phyloP scores from a whole-genome alignment of 2,797 vertebrate genomes.

The Enteromius fasciolatus region DNA sequence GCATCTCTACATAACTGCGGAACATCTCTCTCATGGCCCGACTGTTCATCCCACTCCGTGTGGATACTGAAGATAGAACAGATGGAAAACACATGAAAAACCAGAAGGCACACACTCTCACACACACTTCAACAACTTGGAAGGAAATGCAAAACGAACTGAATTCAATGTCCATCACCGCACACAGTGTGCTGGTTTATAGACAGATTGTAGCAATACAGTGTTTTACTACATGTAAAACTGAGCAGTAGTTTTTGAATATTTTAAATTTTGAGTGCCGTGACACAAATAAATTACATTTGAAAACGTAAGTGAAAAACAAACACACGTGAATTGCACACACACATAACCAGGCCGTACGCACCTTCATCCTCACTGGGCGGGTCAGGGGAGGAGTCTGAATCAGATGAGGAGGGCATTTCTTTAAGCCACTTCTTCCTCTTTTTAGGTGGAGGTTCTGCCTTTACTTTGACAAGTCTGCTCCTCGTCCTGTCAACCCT shows the following conservation, averaged over 20 bases:
- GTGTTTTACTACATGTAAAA: neutral
- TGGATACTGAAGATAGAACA: constrained; percentile 67
- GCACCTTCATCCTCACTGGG: constrained; percentile 82
- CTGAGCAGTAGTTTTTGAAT: neutral
- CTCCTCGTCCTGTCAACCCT: constrained; percentile 65
- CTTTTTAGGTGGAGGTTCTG: constrained; percentile 79
- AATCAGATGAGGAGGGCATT: constrained; percentile 82
- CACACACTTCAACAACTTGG: constrained; percentile 3
- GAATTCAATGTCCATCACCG: neutral
- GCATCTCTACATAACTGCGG: constrained; percentile 93
- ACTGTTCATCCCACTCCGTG: constrained; percentile 84
- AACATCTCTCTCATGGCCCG: constrained; percentile 95
- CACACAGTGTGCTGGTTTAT: neutral
- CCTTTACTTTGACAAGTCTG: constrained; percentile 68
- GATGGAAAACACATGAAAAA: constrained; percentile 8
- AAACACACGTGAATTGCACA: too few species aligned
- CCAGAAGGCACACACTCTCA: neutral
- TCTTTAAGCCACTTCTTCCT: constrained; percentile 90
- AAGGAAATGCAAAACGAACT: neutral
- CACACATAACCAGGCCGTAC: constrained; percentile 14
- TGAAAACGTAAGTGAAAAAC: too few species aligned
- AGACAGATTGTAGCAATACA: neutral
- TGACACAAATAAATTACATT: too few species aligned
- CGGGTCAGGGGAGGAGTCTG: constrained; percentile 79
- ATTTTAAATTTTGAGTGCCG: neutral